phyloP scores from a whole-genome alignment of 2,888 invertebrate species.

The Neoascia interrupta region DNA sequence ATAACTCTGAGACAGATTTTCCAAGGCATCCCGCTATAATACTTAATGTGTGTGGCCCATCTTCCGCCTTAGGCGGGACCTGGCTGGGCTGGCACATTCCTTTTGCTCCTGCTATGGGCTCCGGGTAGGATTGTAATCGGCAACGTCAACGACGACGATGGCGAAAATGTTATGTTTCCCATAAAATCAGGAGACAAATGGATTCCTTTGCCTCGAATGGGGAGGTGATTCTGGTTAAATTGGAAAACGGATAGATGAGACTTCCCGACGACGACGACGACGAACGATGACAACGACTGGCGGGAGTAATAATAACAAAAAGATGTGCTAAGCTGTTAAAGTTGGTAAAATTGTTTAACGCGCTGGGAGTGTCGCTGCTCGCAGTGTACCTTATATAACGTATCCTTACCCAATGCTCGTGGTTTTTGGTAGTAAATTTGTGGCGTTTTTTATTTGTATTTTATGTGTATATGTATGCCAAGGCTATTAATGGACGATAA shows the following conservation, averaged over 20 bases:
- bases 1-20: conserved; percentile 47
- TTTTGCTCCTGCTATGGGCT: background rate
- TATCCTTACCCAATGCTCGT: background rate
- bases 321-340: conserved; percentile 50
- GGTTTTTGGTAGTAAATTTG: conserved; percentile 26
- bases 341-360: conserved; percentile 40
- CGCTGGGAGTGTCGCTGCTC: too few relatives aligned
- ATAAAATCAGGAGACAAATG: conserved; percentile 61
- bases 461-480: background rate
- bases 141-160: conserved; percentile 11
- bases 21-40: conserved; percentile 20
- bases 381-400: too few relatives aligned
- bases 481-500: conserved; percentile 35
- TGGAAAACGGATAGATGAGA: conserved; percentile 33
- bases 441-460: too few relatives aligned
- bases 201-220: conserved; percentile 12
- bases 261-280: background rate
- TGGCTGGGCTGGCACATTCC: background rate
- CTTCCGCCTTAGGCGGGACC: background rate
- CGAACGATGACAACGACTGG: background rate
- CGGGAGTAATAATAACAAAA: conserved; percentile 10
- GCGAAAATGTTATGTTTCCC: conserved; percentile 43
- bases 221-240: conserved; percentile 35
- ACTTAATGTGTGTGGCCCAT: too few relatives aligned
- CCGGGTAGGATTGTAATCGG: conserved; percentile 22